A percentile compares a stretch with the other conserved stretches of the same genome.
Conservation (phyloP, 2,113 vertebrate species). For the Atractosteus spatula region DNA sequence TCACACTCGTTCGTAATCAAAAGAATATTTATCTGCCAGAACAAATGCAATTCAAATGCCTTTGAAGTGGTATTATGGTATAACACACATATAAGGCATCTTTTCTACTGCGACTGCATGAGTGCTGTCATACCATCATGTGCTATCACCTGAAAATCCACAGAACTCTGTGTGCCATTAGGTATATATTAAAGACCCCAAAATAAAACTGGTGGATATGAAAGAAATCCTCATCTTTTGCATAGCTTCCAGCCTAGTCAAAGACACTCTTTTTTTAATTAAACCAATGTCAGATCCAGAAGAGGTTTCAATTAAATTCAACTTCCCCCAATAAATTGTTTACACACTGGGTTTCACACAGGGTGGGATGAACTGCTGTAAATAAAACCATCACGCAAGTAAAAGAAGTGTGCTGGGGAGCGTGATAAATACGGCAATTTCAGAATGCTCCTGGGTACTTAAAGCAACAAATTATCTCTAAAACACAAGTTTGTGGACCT, state of each 20-base stretch:
- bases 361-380: too few species aligned
- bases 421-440: too few species aligned
- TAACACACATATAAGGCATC: too few species aligned
- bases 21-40: too few species aligned
- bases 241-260: constrained; percentile 16
- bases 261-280: constrained; percentile 26
- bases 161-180: background rate
- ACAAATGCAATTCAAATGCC: too few species aligned
- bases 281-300: constrained; percentile 37
- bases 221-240: constrained; percentile 29
- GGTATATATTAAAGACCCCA: background rate
- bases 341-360: constrained; percentile 13
- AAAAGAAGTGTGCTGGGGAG: too few species aligned
- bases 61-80: too few species aligned
- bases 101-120: constrained; percentile 1
- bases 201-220: background rate
- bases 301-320: constrained; percentile 31
- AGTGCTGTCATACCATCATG: constrained; percentile 11
- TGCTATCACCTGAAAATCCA: constrained; percentile 20
- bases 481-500: too few species aligned
- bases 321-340: constrained; percentile 34
- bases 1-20: too few species aligned
- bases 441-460: too few species aligned
- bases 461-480: too few species aligned
- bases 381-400: too few species aligned